Percentiles rank a stretch among this genome's conserved stretches.
Evolutionary conservation across 92 coral and sea anemone genomes (phyloP).

Genomic region (Phenganax marumi): DNA sequence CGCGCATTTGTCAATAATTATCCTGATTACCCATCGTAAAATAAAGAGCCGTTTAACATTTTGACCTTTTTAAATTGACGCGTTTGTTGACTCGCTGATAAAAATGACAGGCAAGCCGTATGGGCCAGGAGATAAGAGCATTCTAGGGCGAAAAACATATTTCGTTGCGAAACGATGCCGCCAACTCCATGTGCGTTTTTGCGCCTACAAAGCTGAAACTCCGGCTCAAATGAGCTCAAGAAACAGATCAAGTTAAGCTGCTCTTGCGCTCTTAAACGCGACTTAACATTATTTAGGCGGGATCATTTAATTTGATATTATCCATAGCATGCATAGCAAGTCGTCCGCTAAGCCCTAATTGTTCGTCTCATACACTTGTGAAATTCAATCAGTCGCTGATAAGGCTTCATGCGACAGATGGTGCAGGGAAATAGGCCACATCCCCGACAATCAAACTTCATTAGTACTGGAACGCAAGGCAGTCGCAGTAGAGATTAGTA

Average conservation of each 20-base stretch:
- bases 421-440: constrained; percentile 33
- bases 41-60: constrained; percentile 46
- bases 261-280: background rate
- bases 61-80: constrained; percentile 34
- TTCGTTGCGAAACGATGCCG: background rate
- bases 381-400: constrained; percentile 34
- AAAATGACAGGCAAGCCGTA: constrained; percentile 25
- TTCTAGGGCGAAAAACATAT: constrained; percentile 22
- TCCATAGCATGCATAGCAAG: constrained; percentile 1
- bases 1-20: constrained; percentile 44
- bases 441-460: constrained; percentile 37
- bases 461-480: constrained; percentile 5
- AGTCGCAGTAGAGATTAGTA: background rate
- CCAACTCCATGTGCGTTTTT: background rate
- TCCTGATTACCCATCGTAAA: constrained; percentile 34
- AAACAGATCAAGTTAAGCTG: background rate
- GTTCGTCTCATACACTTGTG: constrained; percentile 25
- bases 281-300: background rate
- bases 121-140: constrained; percentile 30
- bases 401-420: constrained; percentile 25
- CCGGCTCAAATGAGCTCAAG: background rate
- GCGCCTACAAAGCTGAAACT: background rate
- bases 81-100: constrained; percentile 46
- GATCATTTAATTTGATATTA: background rate
- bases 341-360: constrained; percentile 3